Percentiles rank a stretch among this genome's conserved stretches.
phyloP scores from a whole-genome alignment of 2,113 vertebrate genomes.

The Serinus canaria region DNA sequence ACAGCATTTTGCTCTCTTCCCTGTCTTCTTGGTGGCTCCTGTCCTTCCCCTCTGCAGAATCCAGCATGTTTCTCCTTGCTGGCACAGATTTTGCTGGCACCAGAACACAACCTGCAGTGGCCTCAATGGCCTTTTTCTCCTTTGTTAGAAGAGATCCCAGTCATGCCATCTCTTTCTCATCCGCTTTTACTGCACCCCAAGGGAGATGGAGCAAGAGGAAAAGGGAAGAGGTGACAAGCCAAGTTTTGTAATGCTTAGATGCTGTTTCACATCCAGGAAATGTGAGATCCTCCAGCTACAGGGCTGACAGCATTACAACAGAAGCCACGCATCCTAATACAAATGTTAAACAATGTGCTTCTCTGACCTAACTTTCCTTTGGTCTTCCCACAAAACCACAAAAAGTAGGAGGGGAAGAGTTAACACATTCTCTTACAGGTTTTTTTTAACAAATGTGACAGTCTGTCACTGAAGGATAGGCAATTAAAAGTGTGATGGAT shows the following conservation, averaged over 20 bases:
- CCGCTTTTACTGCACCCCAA: background rate
- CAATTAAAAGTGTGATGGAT: background rate
- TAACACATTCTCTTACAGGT: background rate
- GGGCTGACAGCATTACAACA: background rate
- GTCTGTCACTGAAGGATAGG: background rate
- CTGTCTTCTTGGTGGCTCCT: background rate
- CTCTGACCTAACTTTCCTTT: constrained; percentile 16
- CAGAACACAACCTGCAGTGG: background rate
- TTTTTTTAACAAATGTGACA: background rate
- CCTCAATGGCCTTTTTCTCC: background rate
- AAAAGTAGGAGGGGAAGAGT: background rate
- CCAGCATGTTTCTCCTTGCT: background rate
- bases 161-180: background rate
- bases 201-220: background rate
- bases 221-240: background rate
- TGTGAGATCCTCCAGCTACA: background rate
- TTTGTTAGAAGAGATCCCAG: background rate
- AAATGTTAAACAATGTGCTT: background rate
- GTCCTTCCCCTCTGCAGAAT: background rate
- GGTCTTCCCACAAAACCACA: constrained; percentile 55
- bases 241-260: background rate
- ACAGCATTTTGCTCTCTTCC: rapidly evolving
- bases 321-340: background rate
- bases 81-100: background rate
- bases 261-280: constrained; percentile 23